Evolutionary conservation across 2,888 invertebrate genomes (phyloP).

Genomic region (Nephrotoma guestfalica): DNA sequence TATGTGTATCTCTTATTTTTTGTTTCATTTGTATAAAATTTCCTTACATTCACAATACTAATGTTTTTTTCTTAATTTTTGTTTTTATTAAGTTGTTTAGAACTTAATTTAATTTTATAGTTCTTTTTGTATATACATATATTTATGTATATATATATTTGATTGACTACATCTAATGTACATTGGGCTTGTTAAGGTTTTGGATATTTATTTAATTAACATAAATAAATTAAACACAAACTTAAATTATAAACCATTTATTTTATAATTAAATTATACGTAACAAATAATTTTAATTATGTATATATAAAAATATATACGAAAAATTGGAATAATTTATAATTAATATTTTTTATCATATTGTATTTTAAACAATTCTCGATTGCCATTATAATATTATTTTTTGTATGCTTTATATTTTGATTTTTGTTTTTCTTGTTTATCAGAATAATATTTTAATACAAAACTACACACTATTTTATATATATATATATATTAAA

Average conservation of each 20-base stretch:
- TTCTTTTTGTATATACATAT: neutral
- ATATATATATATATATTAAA: neutral
- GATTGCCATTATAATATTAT: neutral
- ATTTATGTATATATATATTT: slow-evolving; percentile 6
- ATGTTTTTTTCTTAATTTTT: neutral
- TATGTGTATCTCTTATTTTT: neutral
- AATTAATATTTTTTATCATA: neutral
- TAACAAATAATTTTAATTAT: neutral
- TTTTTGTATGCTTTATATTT: neutral
- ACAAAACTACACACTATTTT: neutral
- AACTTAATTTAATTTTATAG: neutral
- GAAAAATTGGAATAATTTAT: neutral
- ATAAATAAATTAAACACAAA: neutral
- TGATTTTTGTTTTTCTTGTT: neutral
- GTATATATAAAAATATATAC: neutral
- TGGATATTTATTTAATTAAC: neutral
- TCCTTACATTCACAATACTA: slow-evolving; percentile 4
- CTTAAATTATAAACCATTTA: neutral
- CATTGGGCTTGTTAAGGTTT: neutral
- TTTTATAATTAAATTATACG: neutral
- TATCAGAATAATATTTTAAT: neutral
- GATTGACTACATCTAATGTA: slow-evolving; percentile 8
- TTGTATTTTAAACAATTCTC: neutral
- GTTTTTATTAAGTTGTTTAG: neutral
- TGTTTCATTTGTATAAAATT: slow-evolving; percentile 3